These are phyloP conservation scores for Meta bourneti DNA, from an alignment of 2,888 invertebrate species.

Conservation along the genomic window DNA sequence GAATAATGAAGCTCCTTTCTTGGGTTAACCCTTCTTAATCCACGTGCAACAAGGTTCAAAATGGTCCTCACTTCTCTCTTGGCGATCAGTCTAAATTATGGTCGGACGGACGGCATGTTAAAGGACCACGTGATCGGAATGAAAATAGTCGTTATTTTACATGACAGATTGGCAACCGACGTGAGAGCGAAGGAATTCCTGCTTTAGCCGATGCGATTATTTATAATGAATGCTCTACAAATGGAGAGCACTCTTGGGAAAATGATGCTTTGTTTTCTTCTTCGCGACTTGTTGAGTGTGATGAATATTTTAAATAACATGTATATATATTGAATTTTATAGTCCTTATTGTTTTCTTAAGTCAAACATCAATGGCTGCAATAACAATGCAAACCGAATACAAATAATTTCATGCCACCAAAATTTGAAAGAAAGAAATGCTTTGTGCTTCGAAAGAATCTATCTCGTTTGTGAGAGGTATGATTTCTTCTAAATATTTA, in stretches of 20 bases:
- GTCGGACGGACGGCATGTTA: slow-evolving; percentile 46
- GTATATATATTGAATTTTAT: not conserved
- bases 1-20: slow-evolving; percentile 51
- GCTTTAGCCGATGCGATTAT: slow-evolving; percentile 42
- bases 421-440: too few species aligned
- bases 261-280: slow-evolving; percentile 14
- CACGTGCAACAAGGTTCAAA: slow-evolving; percentile 53
- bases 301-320: slow-evolving; percentile 41
- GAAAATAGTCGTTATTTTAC: slow-evolving; percentile 67
- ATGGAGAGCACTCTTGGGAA: slow-evolving; percentile 32
- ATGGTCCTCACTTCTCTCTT: slow-evolving; percentile 48
- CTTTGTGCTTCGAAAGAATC: not conserved
- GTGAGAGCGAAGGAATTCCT: slow-evolving; percentile 61
- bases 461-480: not conserved
- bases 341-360: not conserved
- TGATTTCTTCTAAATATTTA: too few species aligned
- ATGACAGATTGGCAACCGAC: slow-evolving; percentile 72
- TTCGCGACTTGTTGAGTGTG: slow-evolving; percentile 19
- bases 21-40: slow-evolving; percentile 36
- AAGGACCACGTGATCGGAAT: slow-evolving; percentile 63
- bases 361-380: too few species aligned
- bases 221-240: slow-evolving; percentile 64
- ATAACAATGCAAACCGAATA: too few species aligned
- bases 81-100: slow-evolving; percentile 67
- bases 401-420: too few species aligned